Base-by-base conservation (phyloP, 2,888 invertebrate genomes). In the Oligia fasciuncula region DNA sequence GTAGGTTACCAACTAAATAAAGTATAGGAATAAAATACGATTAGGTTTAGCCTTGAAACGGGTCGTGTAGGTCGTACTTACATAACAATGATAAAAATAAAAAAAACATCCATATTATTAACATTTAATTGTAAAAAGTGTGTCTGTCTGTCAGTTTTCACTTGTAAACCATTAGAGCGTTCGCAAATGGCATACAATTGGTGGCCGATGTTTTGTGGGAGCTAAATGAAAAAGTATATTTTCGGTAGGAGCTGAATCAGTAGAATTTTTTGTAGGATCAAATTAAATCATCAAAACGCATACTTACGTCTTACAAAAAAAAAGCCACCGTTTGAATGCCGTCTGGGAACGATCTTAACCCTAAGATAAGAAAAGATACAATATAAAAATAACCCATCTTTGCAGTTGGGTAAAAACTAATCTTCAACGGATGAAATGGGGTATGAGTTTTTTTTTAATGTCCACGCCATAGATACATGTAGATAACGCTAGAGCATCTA, bases 1-100 rank as follows among this genome's bases (percentile, higher is more conserved):
- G 0, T 57, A 29, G 23, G 14, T 68, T 29, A 62, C 40, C 17
- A 9, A 54, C 51, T 17, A 6, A 9, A 54, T 29, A 43, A 54
- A 29, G n/a, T 49, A 23, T n/a, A 57, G 46, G 19, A 77, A 57
- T 77, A 74, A 51, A 2, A 65, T 2, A 19, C 54, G 54, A 77
- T 77, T 76, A 46, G 0, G 8, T 5, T 13, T 13, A 35, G 13
- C 65, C 76, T 77, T 76, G 65, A 65, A 76, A 54, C 65, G 19
- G 29, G 54, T n/a, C 43, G 49, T 49, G n/a, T 13, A 14, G 29
- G 46, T n/a, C 23, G 74, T 62, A 49, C 19, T 8, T 40, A 74
- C n/a, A 35, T 13, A 1, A 49, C 23, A 9, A 35, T n/a, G 76
- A 76, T 54, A 76, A 77, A 54, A 60, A 76, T 54, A 76, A 77